Evolutionary conservation across 1,140 invertebrate genomes (phyloP).

Genomic region (Augochlora pura): DNA sequence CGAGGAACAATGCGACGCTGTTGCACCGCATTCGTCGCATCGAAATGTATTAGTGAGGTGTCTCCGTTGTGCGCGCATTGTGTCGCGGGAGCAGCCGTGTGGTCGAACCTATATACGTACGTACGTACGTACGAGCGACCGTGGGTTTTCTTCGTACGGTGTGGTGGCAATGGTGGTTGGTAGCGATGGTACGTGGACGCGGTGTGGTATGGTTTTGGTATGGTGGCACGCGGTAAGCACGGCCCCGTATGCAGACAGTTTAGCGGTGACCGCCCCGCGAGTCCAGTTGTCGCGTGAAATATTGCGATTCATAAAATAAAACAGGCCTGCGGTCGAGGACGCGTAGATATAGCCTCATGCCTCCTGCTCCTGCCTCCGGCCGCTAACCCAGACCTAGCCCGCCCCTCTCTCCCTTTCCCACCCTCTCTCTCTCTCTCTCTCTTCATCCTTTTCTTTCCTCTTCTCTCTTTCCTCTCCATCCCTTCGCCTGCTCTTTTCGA

Average conservation of each 20-base stretch:
- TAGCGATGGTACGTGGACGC: conserved; percentile 57
- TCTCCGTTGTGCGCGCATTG: conserved; percentile 40
- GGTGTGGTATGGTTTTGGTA: conserved; percentile 68
- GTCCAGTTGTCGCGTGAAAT: conserved; percentile 80
- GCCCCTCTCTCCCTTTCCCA: conserved; percentile 14
- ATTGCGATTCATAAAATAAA: conserved; percentile 82
- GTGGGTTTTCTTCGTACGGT: conserved; percentile 36
- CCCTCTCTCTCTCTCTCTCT: neutral
- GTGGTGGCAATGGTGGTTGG: conserved; percentile 51
- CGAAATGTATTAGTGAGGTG: conserved; percentile 55
- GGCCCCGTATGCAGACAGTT: conserved; percentile 76
- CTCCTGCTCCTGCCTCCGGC: conserved; percentile 19
- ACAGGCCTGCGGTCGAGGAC: conserved; percentile 79
- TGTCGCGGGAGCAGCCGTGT: conserved; percentile 18
- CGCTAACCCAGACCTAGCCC: neutral
- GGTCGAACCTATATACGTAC: neutral
- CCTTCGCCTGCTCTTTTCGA: conserved; percentile 29
- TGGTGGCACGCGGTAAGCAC: conserved; percentile 73
- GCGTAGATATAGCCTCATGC: conserved; percentile 74
- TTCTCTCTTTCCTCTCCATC: conserved; percentile 20
- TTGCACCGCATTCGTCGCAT: conserved; percentile 61
- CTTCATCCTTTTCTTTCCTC: neutral
- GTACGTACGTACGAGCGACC: neutral
- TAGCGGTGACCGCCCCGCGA: conserved; percentile 76
- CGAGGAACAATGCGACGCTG: conserved; percentile 65